These are phyloP conservation scores for Drosophila nr. medialis DNA, from an alignment of 2,888 invertebrate genomes.

Conservation along the genomic window DNA sequence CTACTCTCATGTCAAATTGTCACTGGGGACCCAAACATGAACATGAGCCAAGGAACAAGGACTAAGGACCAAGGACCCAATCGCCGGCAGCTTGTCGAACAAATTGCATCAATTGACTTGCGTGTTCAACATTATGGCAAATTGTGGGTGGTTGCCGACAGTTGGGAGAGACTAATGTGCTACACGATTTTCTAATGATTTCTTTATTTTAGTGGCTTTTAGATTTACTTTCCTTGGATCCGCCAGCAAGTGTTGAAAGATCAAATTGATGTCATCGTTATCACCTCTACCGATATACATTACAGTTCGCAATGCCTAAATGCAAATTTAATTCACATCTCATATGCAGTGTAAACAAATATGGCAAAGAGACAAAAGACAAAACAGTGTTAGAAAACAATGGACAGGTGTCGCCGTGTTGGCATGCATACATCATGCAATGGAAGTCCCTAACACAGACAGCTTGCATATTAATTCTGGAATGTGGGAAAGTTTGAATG, in stretches of 20 bases:
- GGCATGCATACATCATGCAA: constrained; percentile 6
- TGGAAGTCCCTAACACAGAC: constrained; percentile 19
- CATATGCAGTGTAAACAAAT: constrained; percentile 12
- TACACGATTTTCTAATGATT: constrained; percentile 77
- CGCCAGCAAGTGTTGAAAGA: constrained; percentile 23
- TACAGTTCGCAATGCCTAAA: background rate
- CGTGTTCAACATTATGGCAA: constrained; percentile 80
- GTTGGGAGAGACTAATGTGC: constrained; percentile 63
- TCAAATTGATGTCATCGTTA: constrained; percentile 2
- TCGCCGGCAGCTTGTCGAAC: constrained; percentile 71
- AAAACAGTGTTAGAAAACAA: background rate
- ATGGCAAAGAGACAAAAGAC: background rate
- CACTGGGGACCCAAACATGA: constrained; percentile 65
- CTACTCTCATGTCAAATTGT: constrained; percentile 70
- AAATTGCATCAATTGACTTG: constrained; percentile 82
- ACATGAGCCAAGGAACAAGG: constrained; percentile 15
- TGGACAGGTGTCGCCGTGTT: constrained; percentile 7
- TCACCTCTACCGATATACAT: background rate
- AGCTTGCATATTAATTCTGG: constrained; percentile 10
- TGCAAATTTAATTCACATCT: background rate
- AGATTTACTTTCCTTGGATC: constrained; percentile 16
- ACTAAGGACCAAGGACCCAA: constrained; percentile 41
- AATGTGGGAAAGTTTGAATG: constrained; percentile 13
- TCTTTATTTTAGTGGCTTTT: constrained; percentile 57
- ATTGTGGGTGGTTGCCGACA: constrained; percentile 65